A percentile compares a stretch with the other conserved stretches of the same genome.
phyloP scores from a whole-genome alignment of 2,888 invertebrate species.

The Epinotia demarniana region DNA sequence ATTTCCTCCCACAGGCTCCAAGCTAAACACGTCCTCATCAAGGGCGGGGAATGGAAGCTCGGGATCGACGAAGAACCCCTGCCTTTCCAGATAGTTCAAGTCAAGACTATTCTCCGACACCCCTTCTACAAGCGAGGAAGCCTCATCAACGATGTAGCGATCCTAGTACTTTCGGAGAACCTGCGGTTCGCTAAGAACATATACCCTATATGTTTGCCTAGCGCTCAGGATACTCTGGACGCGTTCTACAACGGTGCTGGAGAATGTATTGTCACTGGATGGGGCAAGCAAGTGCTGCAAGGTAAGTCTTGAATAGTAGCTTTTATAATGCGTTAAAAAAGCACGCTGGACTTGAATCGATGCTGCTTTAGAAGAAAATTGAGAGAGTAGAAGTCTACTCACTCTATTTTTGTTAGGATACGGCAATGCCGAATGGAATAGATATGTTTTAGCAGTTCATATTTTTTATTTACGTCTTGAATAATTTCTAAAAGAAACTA shows the following conservation, averaged over 20 bases:
- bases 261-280: constrained; percentile 91
- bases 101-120: constrained; percentile 88
- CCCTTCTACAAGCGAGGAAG: constrained; percentile 87
- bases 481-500: no score
- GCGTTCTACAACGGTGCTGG: constrained; percentile 84
- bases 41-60: constrained; percentile 93
- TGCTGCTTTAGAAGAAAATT: no score
- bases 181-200: constrained; percentile 88
- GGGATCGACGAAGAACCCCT: constrained; percentile 92
- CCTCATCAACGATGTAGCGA: constrained; percentile 88
- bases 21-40: constrained; percentile 88
- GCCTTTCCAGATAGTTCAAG: constrained; percentile 91
- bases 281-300: constrained; percentile 92
- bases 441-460: no score
- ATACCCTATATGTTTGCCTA: constrained; percentile 89
- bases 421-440: no score
- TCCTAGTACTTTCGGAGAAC: constrained; percentile 87
- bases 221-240: constrained; percentile 76
- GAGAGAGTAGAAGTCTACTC: no score
- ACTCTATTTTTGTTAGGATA: no score
- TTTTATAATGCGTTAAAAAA: no score
- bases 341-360: no score
- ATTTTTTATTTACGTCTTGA: no score
- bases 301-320: constrained; percentile 78
- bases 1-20: constrained; percentile 76